phyloP scores from a whole-genome alignment of 2,888 invertebrate genomes.

The Papilio gigon region DNA sequence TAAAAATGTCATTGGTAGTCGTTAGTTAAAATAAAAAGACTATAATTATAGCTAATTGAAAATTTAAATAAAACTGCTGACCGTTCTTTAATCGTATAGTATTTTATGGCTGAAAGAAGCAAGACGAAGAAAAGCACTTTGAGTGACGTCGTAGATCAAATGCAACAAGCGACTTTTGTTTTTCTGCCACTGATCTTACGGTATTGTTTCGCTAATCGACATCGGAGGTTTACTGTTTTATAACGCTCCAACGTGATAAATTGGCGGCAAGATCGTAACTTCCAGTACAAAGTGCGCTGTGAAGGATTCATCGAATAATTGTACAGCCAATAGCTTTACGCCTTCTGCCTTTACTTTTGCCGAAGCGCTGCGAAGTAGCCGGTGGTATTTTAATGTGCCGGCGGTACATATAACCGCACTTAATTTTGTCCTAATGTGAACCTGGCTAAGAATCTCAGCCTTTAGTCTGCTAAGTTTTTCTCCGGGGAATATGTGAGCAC shows the following conservation, averaged over 20 bases:
- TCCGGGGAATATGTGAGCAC: constrained; percentile 70
- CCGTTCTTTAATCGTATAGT: background rate
- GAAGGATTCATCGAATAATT: constrained; percentile 71
- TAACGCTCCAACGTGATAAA: constrained; percentile 54
- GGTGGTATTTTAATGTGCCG: constrained; percentile 80
- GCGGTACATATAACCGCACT: constrained; percentile 79
- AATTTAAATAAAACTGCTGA: constrained; percentile 10
- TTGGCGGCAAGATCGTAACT: constrained; percentile 57
- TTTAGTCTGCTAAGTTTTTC: constrained; percentile 69
- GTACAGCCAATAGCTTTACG: constrained; percentile 66
- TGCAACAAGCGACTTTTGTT: background rate
- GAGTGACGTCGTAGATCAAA: constrained; percentile 15
- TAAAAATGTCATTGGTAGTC: background rate
- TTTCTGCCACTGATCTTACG: constrained; percentile 32
- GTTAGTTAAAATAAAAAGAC: background rate
- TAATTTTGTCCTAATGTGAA: constrained; percentile 80
- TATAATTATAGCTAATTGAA: background rate
- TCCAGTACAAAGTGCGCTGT: constrained; percentile 55
- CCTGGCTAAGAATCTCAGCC: constrained; percentile 65
- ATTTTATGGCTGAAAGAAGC: constrained; percentile 28
- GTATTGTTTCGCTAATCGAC: constrained; percentile 42
- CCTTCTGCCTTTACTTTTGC: constrained; percentile 63
- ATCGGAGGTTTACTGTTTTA: constrained; percentile 47
- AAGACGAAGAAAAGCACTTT: constrained; percentile 21
- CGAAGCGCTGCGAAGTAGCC: constrained; percentile 67